phyloP scores from a whole-genome alignment of 2,888 invertebrate species.

The Trichogramma evanescens region DNA sequence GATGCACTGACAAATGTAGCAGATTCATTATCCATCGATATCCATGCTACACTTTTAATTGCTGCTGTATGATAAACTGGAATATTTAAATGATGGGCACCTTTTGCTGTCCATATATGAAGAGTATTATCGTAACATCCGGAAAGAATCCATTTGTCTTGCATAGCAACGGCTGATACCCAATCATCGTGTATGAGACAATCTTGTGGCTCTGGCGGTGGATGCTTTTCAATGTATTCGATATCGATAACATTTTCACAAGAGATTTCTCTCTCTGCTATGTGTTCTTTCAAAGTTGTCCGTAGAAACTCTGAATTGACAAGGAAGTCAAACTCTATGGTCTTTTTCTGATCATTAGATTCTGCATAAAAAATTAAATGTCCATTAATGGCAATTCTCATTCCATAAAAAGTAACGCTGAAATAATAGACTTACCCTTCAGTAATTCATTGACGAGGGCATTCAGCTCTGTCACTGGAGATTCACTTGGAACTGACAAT shows the following conservation, averaged over 20 bases:
- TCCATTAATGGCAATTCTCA: neutral
- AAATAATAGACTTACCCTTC: slow-evolving; percentile 47
- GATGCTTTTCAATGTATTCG: slow-evolving; percentile 85
- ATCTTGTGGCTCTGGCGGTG: slow-evolving; percentile 87
- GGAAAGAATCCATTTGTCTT: slow-evolving; percentile 72
- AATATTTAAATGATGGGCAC: slow-evolving; percentile 74
- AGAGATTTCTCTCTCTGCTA: slow-evolving; percentile 68
- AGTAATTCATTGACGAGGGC: slow-evolving; percentile 73
- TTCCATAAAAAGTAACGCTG: neutral
- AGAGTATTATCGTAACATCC: slow-evolving; percentile 92
- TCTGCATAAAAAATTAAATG: slow-evolving; percentile 26
- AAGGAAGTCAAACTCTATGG: slow-evolving; percentile 79
- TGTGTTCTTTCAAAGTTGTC: slow-evolving; percentile 63
- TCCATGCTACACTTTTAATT: slow-evolving; percentile 84
- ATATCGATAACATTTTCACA: slow-evolving; percentile 80
- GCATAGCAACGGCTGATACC: slow-evolving; percentile 81
- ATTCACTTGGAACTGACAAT: slow-evolving; percentile 70
- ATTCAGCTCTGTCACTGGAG: slow-evolving; percentile 65
- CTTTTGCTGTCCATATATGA: slow-evolving; percentile 82
- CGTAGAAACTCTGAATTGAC: slow-evolving; percentile 77
- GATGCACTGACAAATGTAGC: slow-evolving; percentile 76
- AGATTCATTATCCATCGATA: slow-evolving; percentile 59
- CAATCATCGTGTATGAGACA: slow-evolving; percentile 94
- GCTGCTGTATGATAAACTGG: slow-evolving; percentile 76
- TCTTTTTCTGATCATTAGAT: slow-evolving; percentile 33